Conservation (phyloP, 2,113 vertebrate species). For the Dicrurus megarhynchus region DNA sequence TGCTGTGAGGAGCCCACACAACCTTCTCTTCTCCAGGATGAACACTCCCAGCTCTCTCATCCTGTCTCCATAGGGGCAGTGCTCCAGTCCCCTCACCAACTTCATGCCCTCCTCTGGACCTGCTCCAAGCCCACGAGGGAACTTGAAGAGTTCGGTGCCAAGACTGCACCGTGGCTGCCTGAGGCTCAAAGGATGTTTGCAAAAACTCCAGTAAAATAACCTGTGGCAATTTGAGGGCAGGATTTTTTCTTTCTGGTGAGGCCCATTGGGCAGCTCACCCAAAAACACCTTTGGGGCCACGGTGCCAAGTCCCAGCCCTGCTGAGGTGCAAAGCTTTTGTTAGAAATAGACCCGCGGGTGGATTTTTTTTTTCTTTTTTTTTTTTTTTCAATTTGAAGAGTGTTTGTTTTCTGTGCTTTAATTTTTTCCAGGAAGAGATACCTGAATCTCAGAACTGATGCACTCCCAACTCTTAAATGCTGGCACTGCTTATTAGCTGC, state of each 20-base stretch:
- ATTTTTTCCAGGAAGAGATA: slow-evolving; percentile 62
- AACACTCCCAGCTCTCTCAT: background rate
- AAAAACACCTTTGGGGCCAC: background rate
- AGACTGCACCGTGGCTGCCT: accelerated
- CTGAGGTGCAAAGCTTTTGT: background rate
- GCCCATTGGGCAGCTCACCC: background rate
- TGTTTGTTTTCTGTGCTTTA: background rate
- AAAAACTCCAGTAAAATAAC: background rate
- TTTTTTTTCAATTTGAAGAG: background rate
- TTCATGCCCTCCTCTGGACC: background rate
- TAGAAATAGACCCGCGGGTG: background rate
- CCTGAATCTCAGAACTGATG: slow-evolving; percentile 36
- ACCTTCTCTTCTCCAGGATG: background rate
- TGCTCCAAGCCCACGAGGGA: background rate
- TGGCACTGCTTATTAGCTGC: slow-evolving; percentile 49
- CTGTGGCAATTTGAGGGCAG: background rate
- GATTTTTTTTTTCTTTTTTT: background rate
- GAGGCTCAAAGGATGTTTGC: background rate
- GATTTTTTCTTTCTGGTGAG: background rate
- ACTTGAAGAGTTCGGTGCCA: background rate
- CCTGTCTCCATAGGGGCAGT: background rate
- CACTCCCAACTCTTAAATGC: slow-evolving; percentile 42
- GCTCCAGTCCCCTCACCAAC: background rate
- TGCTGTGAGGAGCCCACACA: background rate
- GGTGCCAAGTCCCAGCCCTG: background rate